Percentiles rank a stretch among this genome's conserved stretches.
Evolutionary conservation across 2,888 invertebrate genomes (phyloP).

Genomic region (Morpho deidamia): DNA sequence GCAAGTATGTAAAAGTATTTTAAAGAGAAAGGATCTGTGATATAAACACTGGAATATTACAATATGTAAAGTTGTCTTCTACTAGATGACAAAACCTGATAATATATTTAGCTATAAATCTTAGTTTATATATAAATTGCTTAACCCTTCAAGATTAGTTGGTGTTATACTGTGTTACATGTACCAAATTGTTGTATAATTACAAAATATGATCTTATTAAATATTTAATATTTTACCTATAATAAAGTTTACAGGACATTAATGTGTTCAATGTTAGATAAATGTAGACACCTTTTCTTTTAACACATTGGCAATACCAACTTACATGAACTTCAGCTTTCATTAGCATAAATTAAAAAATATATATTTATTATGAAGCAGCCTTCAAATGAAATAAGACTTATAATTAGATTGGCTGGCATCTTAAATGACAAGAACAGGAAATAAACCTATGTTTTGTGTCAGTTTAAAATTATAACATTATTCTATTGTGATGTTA

Average conservation of each 20-base stretch:
- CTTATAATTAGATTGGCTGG: slow-evolving; percentile 1
- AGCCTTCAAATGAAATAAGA: background rate
- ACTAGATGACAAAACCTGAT: background rate
- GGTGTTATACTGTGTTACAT: background rate
- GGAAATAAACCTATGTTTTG: background rate
- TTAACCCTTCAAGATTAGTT: background rate
- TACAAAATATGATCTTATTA: slow-evolving; percentile 9
- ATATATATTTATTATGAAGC: background rate
- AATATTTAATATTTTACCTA: slow-evolving; percentile 7
- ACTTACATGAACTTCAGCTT: too few species aligned
- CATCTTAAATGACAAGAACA: background rate
- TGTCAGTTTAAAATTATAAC: slow-evolving; percentile 4
- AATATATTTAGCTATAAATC: slow-evolving; percentile 4
- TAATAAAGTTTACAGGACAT: slow-evolving; percentile 6
- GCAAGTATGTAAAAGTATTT: background rate
- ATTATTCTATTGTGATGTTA: slow-evolving; percentile 28
- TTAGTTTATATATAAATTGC: slow-evolving; percentile 2
- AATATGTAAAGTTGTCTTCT: too few species aligned
- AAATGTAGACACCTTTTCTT: background rate
- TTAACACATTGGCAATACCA: too few species aligned
- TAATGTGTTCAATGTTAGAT: background rate
- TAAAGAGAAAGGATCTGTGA: slow-evolving; percentile 3
- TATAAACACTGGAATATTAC: background rate
- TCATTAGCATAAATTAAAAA: too few species aligned
- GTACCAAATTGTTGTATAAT: slow-evolving; percentile 4